Evolutionary conservation across 2,113 vertebrate genomes (phyloP).

Genomic region (Syngnathus scovelli): DNA sequence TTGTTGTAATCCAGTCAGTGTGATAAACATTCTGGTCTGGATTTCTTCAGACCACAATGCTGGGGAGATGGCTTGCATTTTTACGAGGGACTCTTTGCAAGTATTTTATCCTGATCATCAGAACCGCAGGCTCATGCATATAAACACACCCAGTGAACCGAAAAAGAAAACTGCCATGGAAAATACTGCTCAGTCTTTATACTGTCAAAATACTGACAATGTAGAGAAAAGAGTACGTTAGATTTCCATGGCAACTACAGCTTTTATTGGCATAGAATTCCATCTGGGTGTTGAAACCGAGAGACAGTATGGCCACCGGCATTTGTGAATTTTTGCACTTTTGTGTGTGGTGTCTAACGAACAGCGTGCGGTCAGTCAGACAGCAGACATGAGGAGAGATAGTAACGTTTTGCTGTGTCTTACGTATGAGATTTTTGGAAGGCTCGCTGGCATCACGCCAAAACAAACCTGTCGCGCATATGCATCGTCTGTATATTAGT

Average conservation of each 20-base stretch:
- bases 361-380: constrained; percentile 29
- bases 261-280: constrained; percentile 52
- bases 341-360: constrained; percentile 6
- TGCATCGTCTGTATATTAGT: constrained; percentile 16
- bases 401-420: constrained; percentile 20
- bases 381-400: constrained; percentile 9
- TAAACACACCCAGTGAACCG: background rate
- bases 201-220: constrained; percentile 14
- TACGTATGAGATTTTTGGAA: constrained; percentile 37
- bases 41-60: background rate
- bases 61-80: background rate
- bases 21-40: background rate
- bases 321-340: constrained; percentile 38
- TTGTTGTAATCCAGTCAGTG: background rate
- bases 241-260: constrained; percentile 54
- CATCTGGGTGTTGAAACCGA: constrained; percentile 37
- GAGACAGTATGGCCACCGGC: constrained; percentile 45
- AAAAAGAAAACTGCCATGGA: background rate
- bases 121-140: background rate
- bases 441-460: constrained; percentile 31
- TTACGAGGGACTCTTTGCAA: background rate
- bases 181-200: constrained; percentile 13
- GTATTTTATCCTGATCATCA: background rate
- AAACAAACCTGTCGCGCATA: constrained; percentile 29
- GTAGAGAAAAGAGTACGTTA: constrained; percentile 32